Evolutionary conservation across 2,113 vertebrate species (phyloP).

Genomic region (Xiphorhynchus elegans): DNA sequence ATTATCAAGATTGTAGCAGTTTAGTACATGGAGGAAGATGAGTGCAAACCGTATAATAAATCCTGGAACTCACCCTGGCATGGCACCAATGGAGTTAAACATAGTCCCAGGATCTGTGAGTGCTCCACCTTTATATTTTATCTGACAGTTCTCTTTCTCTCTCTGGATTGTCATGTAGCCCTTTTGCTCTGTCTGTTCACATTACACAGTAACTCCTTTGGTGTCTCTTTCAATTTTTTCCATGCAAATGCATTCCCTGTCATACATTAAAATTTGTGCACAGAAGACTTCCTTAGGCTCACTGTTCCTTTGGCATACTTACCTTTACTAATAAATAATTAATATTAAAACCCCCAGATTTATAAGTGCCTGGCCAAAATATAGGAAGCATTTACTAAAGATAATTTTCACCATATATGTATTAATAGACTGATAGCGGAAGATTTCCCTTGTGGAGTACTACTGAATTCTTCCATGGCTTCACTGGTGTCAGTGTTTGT

Average conservation of each 20-base stretch:
- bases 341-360: background rate
- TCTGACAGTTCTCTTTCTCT: constrained; percentile 51
- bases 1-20: background rate
- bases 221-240: constrained; percentile 57
- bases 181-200: constrained; percentile 68
- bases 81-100: constrained; percentile 19
- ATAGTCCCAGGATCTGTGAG: background rate
- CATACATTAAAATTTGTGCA: constrained; percentile 27
- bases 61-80: background rate
- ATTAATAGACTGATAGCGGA: background rate
- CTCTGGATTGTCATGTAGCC: constrained; percentile 45
- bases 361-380: background rate
- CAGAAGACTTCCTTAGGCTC: constrained; percentile 3
- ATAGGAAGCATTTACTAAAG: background rate
- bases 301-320: background rate
- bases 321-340: background rate
- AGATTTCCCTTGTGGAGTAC: background rate
- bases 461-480: background rate
- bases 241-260: constrained; percentile 18
- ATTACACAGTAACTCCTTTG: constrained; percentile 52
- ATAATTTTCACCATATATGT: background rate
- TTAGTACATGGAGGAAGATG: background rate
- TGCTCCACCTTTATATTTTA: constrained; percentile 46
- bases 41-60: background rate
- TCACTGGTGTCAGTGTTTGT: background rate